phyloP scores from a whole-genome alignment of 2,797 vertebrate species.

The Notolepis coatsorum region DNA sequence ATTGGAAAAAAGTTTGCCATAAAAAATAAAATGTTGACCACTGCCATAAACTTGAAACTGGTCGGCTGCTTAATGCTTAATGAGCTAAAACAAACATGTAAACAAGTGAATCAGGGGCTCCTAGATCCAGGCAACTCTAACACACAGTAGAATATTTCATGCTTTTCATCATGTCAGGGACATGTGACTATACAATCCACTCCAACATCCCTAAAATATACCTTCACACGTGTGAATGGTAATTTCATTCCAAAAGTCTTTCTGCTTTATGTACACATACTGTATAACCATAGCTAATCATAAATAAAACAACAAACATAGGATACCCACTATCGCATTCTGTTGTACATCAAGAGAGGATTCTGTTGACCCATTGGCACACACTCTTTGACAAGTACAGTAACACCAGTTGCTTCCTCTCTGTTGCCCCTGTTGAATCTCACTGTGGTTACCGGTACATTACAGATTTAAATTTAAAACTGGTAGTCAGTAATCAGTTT shows the following conservation, averaged over 20 bases:
- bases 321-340: constrained; percentile 4
- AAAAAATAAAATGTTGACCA: too few species aligned
- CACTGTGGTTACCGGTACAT: too few species aligned
- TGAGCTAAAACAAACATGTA: too few species aligned
- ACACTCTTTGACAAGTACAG: constrained; percentile 1
- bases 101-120: too few species aligned
- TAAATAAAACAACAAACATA: constrained; percentile 47
- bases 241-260: constrained; percentile 19
- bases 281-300: constrained; percentile 8
- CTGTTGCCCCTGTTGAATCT: constrained; percentile 10
- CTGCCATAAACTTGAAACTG: too few species aligned
- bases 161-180: constrained; percentile 31
- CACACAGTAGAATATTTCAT: not conserved
- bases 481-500: too few species aligned
- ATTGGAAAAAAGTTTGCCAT: too few species aligned
- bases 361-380: not conserved
- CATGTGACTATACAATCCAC: constrained; percentile 13
- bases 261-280: constrained; percentile 26
- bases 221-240: constrained; percentile 59
- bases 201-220: constrained; percentile 26
- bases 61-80: too few species aligned
- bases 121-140: too few species aligned
- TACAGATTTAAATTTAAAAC: too few species aligned
- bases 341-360: not conserved
- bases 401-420: constrained; percentile 1